Percentiles rank a stretch among this genome's conserved stretches.
Conservation (phyloP, 2,113 vertebrate species). For the Atherinomorus stipes region DNA sequence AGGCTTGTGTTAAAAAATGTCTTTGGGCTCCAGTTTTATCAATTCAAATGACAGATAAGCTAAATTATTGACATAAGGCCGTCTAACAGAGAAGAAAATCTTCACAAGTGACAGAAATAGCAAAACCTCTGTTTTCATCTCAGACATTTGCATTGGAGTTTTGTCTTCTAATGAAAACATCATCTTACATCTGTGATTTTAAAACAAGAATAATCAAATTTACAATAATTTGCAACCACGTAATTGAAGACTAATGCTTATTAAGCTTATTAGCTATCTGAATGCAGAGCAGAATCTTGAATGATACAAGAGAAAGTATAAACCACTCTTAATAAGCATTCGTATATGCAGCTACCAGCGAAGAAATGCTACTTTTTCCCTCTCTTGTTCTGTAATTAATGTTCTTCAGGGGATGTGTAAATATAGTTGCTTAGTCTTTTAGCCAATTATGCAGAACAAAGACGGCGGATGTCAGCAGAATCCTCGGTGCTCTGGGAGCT, state of each 20-base stretch:
- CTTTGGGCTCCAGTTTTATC: too few species aligned
- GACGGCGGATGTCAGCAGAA: constrained; percentile 81
- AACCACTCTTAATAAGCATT: constrained; percentile 46
- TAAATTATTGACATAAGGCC: too few species aligned
- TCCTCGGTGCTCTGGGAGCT: constrained; percentile 76
- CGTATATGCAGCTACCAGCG: constrained; percentile 43
- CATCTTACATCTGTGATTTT: background rate
- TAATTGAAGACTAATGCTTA: constrained; percentile 24
- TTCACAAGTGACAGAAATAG: too few species aligned
- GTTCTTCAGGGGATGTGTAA: constrained; percentile 80
- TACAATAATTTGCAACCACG: background rate
- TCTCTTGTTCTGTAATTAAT: constrained; percentile 78
- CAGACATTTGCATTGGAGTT: too few species aligned
- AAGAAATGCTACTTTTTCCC: constrained; percentile 60
- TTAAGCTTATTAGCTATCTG: constrained; percentile 17
- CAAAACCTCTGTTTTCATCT: too few species aligned
- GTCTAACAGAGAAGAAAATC: too few species aligned
- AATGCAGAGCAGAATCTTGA: constrained; percentile 10
- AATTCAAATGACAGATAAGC: too few species aligned
- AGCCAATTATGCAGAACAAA: constrained; percentile 82
- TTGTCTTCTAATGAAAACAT: background rate
- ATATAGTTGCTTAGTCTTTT: constrained; percentile 82
- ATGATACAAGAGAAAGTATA: constrained; percentile 6
- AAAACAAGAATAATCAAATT: constrained; percentile 13
- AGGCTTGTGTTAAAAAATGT: too few species aligned